A percentile compares a stretch with the other conserved stretches of the same genome.
These are phyloP conservation scores for Aplysina aerophoba DNA, from an alignment of 37 sponge, comb jelly and placozoan species.

Conservation along the genomic window DNA sequence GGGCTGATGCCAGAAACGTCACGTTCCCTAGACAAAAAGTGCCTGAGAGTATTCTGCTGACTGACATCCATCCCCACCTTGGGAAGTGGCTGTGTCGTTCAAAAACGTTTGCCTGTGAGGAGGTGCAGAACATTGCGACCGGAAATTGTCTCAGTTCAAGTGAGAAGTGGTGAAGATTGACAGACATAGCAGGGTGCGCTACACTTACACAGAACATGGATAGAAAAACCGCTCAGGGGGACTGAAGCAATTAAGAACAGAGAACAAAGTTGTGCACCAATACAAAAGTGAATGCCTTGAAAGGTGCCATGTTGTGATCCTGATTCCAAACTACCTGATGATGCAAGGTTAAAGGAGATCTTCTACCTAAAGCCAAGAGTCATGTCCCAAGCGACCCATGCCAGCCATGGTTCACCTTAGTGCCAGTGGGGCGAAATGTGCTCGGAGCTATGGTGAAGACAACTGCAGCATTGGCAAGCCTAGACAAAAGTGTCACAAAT, in stretches of 20 bases:
- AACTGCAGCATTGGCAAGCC: not conserved
- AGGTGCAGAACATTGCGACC: conserved; percentile 7
- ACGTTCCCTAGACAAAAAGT: not conserved
- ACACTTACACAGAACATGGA: conserved; percentile 16
- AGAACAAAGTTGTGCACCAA: conserved; percentile 22
- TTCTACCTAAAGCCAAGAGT: no score
- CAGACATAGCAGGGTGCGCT: not conserved
- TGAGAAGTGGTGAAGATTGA: conserved; percentile 1
- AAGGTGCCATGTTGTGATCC: not conserved
- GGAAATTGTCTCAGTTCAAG: not conserved
- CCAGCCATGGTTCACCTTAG: not conserved
- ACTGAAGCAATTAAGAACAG: not conserved
- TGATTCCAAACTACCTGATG: conserved; percentile 6
- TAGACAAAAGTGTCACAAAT: not conserved
- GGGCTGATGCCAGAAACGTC: not conserved
- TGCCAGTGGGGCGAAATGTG: not conserved
- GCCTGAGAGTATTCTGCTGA: not conserved
- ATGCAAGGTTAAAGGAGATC: not conserved
- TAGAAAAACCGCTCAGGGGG: conserved; percentile 12
- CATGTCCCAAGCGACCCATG: no score
- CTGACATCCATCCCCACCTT: not conserved
- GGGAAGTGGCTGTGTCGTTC: conserved; percentile 15
- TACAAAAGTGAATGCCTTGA: not conserved
- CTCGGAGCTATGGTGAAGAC: not conserved
- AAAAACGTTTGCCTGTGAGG: conserved; percentile 23